Evolutionary conservation across 2,797 vertebrate species (phyloP), one percentile per base, ranked within the genome.

Genomic region (Oceanodroma leucorhoa): DNA sequence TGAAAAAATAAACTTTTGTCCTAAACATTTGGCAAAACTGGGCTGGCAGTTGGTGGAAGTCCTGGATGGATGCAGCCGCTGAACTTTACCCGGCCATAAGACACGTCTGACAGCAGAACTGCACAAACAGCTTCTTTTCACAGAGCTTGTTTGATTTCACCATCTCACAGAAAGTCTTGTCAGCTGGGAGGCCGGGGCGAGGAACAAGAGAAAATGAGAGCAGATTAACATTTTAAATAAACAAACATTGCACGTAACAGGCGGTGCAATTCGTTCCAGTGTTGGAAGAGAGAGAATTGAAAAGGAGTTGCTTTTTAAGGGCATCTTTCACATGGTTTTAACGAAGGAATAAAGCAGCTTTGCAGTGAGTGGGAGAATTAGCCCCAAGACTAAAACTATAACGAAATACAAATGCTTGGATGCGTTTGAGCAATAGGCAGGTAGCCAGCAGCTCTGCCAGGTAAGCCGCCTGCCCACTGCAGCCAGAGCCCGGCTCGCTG

Each of bases 41-140:
- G 83, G 61, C 43, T 89, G 95, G 95, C 94, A 94, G 93, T 90
- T 14, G 87, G 87, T 88, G 71, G 94, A 89, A 96, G 83, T 96
- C 88, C 89, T 90, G 87, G 14, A 26, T 90, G 96, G 15, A 32
- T 80, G 95, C 61, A 41, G 93, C 70, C 8, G 24, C 83, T 96
- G 95, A 92, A 21, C 85, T 92, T 98, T 98, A 99, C 92, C 98
- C 98, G 5, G 98, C 98, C 98, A 99, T 98, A 95, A 99, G 98
- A 97, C 99, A 99, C 18, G 99, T 99, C 80, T 98, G 98, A 97
- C 99, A 99, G 97, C 99, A 99, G 97, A 99, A 99, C 96, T 99
- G 98, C 67, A 98, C 98, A 97, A 99, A 99, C 53, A 99, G 98
- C 95, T 99, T 99, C 97, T 98, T 98, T 96, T 99, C 98, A 76